A percentile compares a stretch with the other conserved stretches of the same genome.
Conservation (phyloP, 1,140 invertebrate genomes). For the Teleopsis dalmanni region DNA sequence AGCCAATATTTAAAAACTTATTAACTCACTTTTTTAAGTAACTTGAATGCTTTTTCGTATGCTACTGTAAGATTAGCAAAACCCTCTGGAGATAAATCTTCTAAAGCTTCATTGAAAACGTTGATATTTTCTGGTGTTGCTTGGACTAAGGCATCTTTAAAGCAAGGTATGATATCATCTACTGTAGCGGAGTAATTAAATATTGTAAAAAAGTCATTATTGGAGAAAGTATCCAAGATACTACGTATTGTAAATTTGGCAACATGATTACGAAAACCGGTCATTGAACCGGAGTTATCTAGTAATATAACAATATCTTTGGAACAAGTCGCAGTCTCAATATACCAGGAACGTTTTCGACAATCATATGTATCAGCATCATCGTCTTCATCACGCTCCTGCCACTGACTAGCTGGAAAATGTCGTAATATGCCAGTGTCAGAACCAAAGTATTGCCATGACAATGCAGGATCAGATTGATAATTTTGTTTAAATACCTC, state of each 20-base stretch:
- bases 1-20: background rate
- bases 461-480: constrained; percentile 74
- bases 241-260: constrained; percentile 67
- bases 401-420: constrained; percentile 63
- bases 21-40: constrained; percentile 62
- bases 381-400: constrained; percentile 47
- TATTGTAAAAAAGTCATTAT: constrained; percentile 96
- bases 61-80: constrained; percentile 83
- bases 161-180: constrained; percentile 68
- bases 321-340: constrained; percentile 92
- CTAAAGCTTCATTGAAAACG: constrained; percentile 65
- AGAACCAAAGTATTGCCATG: constrained; percentile 96
- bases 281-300: constrained; percentile 97
- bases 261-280: constrained; percentile 64
- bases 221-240: constrained; percentile 91
- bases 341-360: constrained; percentile 84
- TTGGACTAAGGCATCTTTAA: constrained; percentile 74
- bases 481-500: constrained; percentile 80
- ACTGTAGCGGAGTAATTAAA: constrained; percentile 65
- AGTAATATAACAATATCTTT: constrained; percentile 96
- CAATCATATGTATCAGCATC: constrained; percentile 73
- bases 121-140: constrained; percentile 86
- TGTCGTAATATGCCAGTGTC: constrained; percentile 83
- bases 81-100: constrained; percentile 60
- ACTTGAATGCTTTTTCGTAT: constrained; percentile 75